phyloP scores from a whole-genome alignment of 2,888 invertebrate species.

The Crematogaster levior region DNA sequence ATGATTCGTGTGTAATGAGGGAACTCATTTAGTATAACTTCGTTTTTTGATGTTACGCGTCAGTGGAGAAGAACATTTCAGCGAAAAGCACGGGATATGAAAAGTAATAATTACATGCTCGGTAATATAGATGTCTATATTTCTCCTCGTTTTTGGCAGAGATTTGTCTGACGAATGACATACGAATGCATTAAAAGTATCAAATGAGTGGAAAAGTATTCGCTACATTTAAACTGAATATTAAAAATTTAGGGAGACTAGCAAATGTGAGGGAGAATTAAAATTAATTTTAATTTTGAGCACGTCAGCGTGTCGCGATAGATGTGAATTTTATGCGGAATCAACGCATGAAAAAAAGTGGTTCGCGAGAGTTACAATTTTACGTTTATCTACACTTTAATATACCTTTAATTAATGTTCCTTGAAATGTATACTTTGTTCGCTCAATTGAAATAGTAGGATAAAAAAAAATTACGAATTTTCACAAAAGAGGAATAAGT shows the following conservation, averaged over 20 bases:
- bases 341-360: conserved; percentile 22
- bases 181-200: conserved; percentile 28
- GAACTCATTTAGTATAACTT: not conserved
- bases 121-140: not conserved
- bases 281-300: conserved; percentile 36
- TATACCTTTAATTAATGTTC: conserved; percentile 19
- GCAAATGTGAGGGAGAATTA: conserved; percentile 1
- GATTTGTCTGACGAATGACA: conserved; percentile 7
- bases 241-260: conserved; percentile 26
- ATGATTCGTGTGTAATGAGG: conserved; percentile 4
- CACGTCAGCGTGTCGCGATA: conserved; percentile 6
- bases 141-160: conserved; percentile 4
- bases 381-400: conserved; percentile 28
- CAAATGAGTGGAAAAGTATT: conserved; percentile 8
- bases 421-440: not conserved
- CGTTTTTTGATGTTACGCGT: conserved; percentile 4
- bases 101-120: conserved; percentile 40
- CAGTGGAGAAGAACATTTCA: not conserved
- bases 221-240: conserved; percentile 23
- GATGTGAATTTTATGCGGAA: conserved; percentile 37
- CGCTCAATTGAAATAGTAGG: not conserved
- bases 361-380: conserved; percentile 19
- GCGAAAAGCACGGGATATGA: conserved; percentile 1
- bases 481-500: not conserved
- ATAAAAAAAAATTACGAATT: not conserved